Conservation (phyloP, 2,888 invertebrate genomes). For the Eretmocerus hayati region DNA sequence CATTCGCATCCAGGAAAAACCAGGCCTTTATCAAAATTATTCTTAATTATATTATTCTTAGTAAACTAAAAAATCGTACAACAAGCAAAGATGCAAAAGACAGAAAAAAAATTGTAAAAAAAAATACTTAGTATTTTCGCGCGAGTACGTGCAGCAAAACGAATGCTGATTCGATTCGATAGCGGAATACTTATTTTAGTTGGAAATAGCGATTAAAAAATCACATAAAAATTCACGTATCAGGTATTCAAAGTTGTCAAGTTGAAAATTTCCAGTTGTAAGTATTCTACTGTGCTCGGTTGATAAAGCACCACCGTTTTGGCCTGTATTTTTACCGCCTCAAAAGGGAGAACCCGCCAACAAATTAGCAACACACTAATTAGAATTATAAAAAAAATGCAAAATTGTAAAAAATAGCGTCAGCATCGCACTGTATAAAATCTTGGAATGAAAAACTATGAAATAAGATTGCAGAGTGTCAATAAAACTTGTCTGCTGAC, state of each 20-base stretch:
- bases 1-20: no score
- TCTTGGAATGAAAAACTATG: no score
- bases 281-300: slow-evolving; percentile 10
- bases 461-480: no score
- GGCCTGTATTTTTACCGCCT: background rate
- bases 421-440: no score
- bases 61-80: no score
- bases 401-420: no score
- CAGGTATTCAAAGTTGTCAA: slow-evolving; percentile 9
- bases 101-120: background rate
- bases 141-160: background rate
- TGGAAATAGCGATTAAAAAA: slow-evolving; percentile 7
- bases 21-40: no score
- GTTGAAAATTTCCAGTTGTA: slow-evolving; percentile 11
- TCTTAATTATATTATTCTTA: no score
- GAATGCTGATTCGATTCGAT: slow-evolving; percentile 6
- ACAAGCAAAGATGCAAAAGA: background rate
- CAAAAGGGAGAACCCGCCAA: background rate
- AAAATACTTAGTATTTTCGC: background rate
- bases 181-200: slow-evolving; percentile 14
- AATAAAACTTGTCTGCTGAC: slow-evolving; percentile 1
- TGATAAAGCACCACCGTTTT: background rate
- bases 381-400: no score
- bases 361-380: no score
- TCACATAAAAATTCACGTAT: slow-evolving; percentile 12